phyloP scores from a whole-genome alignment of 2,797 vertebrate genomes.

The Girardinus metallicus region DNA sequence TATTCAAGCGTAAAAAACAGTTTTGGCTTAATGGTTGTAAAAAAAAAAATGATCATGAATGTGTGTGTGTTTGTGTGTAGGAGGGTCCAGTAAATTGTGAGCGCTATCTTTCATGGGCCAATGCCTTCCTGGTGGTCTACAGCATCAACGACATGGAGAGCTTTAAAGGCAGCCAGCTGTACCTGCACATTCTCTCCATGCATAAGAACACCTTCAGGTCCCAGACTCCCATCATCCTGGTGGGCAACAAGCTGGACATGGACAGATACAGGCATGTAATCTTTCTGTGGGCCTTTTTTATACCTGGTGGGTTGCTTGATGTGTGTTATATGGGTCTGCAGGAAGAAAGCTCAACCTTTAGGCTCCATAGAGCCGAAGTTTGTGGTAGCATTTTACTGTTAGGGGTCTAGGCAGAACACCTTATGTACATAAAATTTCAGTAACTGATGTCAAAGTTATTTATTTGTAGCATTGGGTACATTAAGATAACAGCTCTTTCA shows the following conservation, averaged over 20 bases:
- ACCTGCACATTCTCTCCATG: constrained; percentile 83
- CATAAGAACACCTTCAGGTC: constrained; percentile 80
- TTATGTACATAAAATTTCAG: not conserved
- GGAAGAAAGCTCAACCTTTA: not conserved
- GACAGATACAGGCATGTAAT: constrained; percentile 88
- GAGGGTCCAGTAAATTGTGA: constrained; percentile 87
- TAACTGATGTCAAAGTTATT: not conserved
- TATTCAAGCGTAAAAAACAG: not conserved
- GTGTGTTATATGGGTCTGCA: not conserved
- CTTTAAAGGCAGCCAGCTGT: constrained; percentile 85
- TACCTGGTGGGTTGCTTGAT: not conserved
- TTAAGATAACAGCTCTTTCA: not conserved
- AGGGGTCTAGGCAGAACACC: not conserved
- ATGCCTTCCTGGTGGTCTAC: constrained; percentile 90
- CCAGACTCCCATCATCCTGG: constrained; percentile 81
- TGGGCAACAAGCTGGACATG: constrained; percentile 96
- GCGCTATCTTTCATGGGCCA: constrained; percentile 91
- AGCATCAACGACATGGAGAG: constrained; percentile 86
- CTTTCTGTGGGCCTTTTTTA: constrained; percentile 1
- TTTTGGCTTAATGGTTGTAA: not conserved
- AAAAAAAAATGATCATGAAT: not conserved
- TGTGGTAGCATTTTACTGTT: not conserved
- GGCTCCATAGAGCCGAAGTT: not conserved
- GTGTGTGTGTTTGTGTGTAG: constrained; percentile 60
- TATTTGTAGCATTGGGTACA: not conserved